Evolutionary conservation across 2,113 vertebrate species (phyloP), one percentile per base, ranked within the genome.

Genomic region (Calidris pygmaea): DNA sequence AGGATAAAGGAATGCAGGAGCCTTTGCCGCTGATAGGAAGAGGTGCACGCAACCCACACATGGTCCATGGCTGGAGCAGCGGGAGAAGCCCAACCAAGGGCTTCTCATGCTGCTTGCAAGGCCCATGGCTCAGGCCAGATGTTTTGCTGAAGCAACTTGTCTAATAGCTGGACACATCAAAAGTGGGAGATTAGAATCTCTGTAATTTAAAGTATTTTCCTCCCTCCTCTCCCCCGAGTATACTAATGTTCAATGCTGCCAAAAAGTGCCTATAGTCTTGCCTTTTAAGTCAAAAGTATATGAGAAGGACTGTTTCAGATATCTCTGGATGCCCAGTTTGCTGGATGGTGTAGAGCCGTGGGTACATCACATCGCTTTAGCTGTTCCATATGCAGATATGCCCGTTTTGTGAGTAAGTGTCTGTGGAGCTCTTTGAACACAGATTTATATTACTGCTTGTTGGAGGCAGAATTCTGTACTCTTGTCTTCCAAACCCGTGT

Each of bases 161-260:
- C 14, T 41, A 60, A 92, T 72, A 86, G 56, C 84, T 92, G 87
- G 95, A 78, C 3, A 2, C 60, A 81, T 79, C 76, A 74, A 39
- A 93, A 79, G 81, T 45, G 48, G 56, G 89, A 97, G 94, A 97
- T 96, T 73, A 85, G 77, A 72, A 95, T 97, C 90, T 91, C 83
- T 91, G 94, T 73, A 82, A 95, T 97, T 95, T 84, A 21, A 97
- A 87, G 72, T 83, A 84, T 83, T 93, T 90, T 93, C 95, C 83
- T 95, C 55, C 55, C 73, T 96, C 39, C 39, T 85, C 91, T 96
- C 91, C 91, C 93, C n/a, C 0, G 52, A 92, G 88, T 90, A 89
- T 90, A 43, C 59, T 62, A 78, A 65, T 82, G 56, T 83, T 85
- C 7, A 43, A 59, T 41, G 63, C 85, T 96, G 90, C 93, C 94